These are phyloP conservation scores for Muscicapa adusta DNA, from an alignment of 2,113 vertebrate genomes.

Conservation along the genomic window DNA sequence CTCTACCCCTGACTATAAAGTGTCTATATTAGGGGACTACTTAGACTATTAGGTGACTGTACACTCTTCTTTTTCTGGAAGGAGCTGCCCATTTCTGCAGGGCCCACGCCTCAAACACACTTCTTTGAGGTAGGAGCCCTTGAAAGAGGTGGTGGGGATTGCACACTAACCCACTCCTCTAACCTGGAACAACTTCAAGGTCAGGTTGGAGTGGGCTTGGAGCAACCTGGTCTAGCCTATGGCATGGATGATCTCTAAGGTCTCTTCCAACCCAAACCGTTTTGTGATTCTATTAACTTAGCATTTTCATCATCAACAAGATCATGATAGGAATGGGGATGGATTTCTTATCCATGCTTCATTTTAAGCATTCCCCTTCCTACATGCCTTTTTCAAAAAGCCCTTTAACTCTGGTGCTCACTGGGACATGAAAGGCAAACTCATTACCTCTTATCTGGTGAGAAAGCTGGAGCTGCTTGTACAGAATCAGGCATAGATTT, in stretches of 20 bases:
- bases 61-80: background rate
- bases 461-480: background rate
- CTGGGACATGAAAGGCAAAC: background rate
- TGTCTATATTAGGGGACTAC: background rate
- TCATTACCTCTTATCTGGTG: background rate
- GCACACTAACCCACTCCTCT: background rate
- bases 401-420: background rate
- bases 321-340: background rate
- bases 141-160: background rate
- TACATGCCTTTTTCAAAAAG: background rate
- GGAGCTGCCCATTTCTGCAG: background rate
- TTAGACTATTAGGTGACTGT: background rate
- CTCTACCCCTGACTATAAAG: background rate
- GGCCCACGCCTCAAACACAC: background rate
- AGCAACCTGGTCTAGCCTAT: background rate
- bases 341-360: background rate
- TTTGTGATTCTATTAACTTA: background rate
- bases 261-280: background rate
- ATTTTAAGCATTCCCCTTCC: background rate
- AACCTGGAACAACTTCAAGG: background rate
- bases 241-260: background rate
- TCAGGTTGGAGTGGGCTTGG: background rate
- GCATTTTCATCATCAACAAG: background rate
- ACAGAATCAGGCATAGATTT: background rate
- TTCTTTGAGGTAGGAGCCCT: background rate